phyloP scores from a whole-genome alignment of 1,140 invertebrate species.

The Aphidius gifuensis region DNA sequence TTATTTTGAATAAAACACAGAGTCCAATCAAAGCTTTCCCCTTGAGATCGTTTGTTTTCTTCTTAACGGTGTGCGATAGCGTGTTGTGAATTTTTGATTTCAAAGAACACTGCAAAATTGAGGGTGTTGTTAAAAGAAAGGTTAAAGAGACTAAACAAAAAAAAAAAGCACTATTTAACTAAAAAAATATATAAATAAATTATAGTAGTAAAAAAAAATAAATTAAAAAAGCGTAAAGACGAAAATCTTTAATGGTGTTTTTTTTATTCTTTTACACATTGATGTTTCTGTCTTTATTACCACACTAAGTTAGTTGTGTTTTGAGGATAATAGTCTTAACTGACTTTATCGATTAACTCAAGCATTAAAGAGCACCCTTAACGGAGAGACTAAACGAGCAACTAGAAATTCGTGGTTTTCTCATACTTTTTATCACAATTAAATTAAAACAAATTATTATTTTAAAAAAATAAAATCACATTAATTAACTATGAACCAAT shows the following conservation, averaged over 20 bases:
- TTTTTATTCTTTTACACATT: slow-evolving; percentile 13
- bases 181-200: no score
- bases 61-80: not conserved
- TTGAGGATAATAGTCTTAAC: slow-evolving; percentile 16
- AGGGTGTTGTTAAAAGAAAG: no score
- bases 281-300: slow-evolving; percentile 26
- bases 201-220: no score
- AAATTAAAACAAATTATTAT: no score
- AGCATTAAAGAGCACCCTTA: slow-evolving; percentile 19
- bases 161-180: no score
- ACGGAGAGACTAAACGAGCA: slow-evolving; percentile 10
- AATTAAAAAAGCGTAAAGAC: not conserved
- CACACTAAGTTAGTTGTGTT: slow-evolving; percentile 15
- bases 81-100: not conserved
- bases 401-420: slow-evolving; percentile 1
- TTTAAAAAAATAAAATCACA: not conserved
- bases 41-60: slow-evolving; percentile 16
- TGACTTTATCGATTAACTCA: slow-evolving; percentile 26
- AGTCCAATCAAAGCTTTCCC: slow-evolving; percentile 10
- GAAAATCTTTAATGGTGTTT: slow-evolving; percentile 5
- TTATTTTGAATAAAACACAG: not conserved
- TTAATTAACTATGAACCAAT: no score
- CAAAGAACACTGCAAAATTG: no score
- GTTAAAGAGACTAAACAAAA: no score
- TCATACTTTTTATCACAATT: not conserved